Base-by-base conservation (phyloP, 2,113 vertebrate genomes). In the Parotia lawesii region DNA sequence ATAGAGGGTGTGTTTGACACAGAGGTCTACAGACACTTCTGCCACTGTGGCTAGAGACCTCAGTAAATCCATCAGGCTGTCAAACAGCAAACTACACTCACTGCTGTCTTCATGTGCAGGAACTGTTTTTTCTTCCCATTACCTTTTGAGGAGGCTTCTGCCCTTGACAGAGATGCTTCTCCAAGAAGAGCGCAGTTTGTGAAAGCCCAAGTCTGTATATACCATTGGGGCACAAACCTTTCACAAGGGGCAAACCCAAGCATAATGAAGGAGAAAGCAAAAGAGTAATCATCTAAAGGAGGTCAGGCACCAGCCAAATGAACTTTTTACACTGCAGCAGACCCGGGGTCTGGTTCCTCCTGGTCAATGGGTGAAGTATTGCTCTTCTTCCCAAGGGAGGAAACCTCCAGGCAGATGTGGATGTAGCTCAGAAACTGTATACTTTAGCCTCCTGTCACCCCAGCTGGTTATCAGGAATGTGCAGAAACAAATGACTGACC, bases 401-500 rank as follows among this genome's bases (percentile, higher is more conserved):
- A 85, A 93, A 69, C n/a, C 12, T 79, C 37, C 0, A 4, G n/a
- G 57, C 62, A 91, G 25, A 72, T 66, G 82, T 80, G 87, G 81
- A 72, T 54, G 50, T 90, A 91, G 42, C 54, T 91, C 67, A 90
- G 87, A 87, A 95, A 57, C 12, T 13, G 23, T 11, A 31, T 1
- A 77, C 25, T 31, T 87, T 23, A 87, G 24, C 45, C 42, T 83
- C 6, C 53, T 13, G n/a, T 85, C 78, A 76, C 23, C 16, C 31
- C 29, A 45, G 31, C 1, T 1, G 54, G 57, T 91, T 83, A 90
- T 57, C 66, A 85, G 61, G 25, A 85, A 82, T 66, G 66, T 60
- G 47, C 22, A 93, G 58, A 94, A 85, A 93, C 28, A 94, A 87
- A 87, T 24, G 6, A 62, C 38, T 85, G 78, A 89, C 18, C 18